Evolutionary conservation across 2,888 invertebrate species (phyloP), one percentile per base, ranked within the genome.

Genomic region (Cataglyphis albicans): DNA sequence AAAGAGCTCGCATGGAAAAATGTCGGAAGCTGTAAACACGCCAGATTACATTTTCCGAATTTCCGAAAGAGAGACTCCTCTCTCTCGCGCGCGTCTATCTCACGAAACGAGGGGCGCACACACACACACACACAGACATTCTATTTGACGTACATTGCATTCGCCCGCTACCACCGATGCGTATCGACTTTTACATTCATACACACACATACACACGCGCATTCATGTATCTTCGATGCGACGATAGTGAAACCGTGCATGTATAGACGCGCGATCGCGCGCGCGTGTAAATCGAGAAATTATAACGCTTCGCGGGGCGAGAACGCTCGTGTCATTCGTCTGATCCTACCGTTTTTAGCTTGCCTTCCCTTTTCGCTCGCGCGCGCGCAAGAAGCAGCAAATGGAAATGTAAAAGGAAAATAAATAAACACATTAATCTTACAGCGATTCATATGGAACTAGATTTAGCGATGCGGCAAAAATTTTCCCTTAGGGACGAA

Each of bases 201-300:
- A 21, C 48, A 21, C 25, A 41, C 57, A 41, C 18, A 10, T 35
- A 48, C 63, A 35, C 63, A 21, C 35, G 7, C 61, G n/a, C 61
- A 29, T 7, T 15, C 57, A 25, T 41, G 32, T 57, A 44, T 68
- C 29, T 52, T 32, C 41, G 41, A 41, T 25, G 41, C 67, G 68
- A 59, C 78, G 41, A 57, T 59, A 78, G 76, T 55, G 65, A 65
- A 44, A 78, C 68, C 68, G 74, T 81, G 55, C 52, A 64, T 81
- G 59, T 74, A 73, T 81, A 81, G 75, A 81, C 52, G 63, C 81
- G 75, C 75, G 57, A 80, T 80, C 74, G 57, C 63, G 75, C 57
- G 74, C 81, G 74, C 75, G 74, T 64, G 52, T 81, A 63, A 64
- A 63, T 63, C 63, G 76, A 64, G 81, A 74, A 81, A 64, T 81